A percentile compares a stretch with the other conserved stretches of the same genome.
Evolutionary conservation across 2,113 vertebrate species (phyloP).

Genomic region (Nyctibius bracteatus): DNA sequence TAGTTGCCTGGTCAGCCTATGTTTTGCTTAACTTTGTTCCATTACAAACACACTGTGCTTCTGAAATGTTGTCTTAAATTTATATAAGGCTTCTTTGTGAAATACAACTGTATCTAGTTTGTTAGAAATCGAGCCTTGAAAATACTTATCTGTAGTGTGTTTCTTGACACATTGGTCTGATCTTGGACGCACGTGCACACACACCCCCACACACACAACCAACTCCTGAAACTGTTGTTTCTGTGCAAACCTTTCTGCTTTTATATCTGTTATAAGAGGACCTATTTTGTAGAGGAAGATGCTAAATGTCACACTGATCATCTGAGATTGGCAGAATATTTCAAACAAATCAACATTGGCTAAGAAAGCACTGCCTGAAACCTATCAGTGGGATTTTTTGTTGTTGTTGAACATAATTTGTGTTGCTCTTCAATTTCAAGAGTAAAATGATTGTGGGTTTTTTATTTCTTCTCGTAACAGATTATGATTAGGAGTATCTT

Average conservation of each 20-base stretch:
- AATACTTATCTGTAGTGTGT: background rate
- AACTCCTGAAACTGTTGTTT: background rate
- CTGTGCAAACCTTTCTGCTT: background rate
- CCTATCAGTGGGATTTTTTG: background rate
- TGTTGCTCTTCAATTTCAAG: background rate
- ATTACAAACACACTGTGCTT: background rate
- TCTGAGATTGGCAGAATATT: background rate
- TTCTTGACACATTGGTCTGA: background rate
- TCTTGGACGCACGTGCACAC: background rate
- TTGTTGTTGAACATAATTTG: background rate
- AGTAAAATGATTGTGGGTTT: constrained; percentile 6
- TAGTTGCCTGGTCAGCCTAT: background rate
- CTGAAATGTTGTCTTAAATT: background rate
- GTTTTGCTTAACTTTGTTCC: background rate
- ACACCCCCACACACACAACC: rapidly evolving
- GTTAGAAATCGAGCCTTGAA: background rate
- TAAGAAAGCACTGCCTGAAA: background rate
- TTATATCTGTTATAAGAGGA: background rate
- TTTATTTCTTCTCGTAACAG: constrained; percentile 70
- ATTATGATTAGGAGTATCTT: constrained; percentile 99
- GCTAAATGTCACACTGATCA: background rate
- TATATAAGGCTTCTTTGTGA: background rate
- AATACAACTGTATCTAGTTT: background rate
- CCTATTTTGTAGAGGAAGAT: background rate
- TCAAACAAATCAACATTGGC: background rate